Conservation (phyloP, 64 coral and sea anemone species). For the Orbicella faveolata region DNA sequence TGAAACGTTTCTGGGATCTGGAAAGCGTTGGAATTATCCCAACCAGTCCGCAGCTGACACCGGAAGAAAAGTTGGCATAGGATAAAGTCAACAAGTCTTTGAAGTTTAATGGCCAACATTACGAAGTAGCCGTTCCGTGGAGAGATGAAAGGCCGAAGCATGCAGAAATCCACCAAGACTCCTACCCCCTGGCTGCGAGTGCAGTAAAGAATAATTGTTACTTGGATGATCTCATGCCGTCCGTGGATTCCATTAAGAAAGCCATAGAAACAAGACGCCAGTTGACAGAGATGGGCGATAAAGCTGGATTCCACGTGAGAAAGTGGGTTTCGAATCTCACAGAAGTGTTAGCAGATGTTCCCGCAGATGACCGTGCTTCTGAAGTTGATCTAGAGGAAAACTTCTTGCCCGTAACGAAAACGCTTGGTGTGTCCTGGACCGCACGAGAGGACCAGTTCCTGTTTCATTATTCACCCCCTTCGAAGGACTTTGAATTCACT, state of each 20-base stretch:
- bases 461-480: constrained; percentile 34
- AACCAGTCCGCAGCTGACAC: constrained; percentile 4
- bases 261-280: constrained; percentile 45
- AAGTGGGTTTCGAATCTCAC: constrained; percentile 65
- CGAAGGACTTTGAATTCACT: constrained; percentile 44
- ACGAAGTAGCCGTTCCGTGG: constrained; percentile 54
- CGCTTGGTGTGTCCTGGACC: constrained; percentile 29
- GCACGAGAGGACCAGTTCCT: constrained; percentile 26
- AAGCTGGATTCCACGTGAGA: constrained; percentile 55
- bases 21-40: constrained; percentile 29
- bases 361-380: constrained; percentile 22
- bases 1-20: constrained; percentile 35
- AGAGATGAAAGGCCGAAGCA: constrained; percentile 55
- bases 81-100: constrained; percentile 23
- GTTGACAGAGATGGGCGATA: constrained; percentile 46
- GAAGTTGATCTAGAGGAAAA: constrained; percentile 45
- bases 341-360: constrained; percentile 48
- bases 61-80: constrained; percentile 34
- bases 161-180: constrained; percentile 35
- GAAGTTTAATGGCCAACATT: constrained; percentile 25
- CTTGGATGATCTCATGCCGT: constrained; percentile 57
- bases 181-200: constrained; percentile 40
- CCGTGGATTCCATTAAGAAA: constrained; percentile 32
- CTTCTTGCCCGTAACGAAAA: constrained; percentile 35
- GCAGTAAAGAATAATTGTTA: constrained; percentile 52